phyloP scores from a whole-genome alignment of 1,140 invertebrate species.

The Antheraea pernyi region DNA sequence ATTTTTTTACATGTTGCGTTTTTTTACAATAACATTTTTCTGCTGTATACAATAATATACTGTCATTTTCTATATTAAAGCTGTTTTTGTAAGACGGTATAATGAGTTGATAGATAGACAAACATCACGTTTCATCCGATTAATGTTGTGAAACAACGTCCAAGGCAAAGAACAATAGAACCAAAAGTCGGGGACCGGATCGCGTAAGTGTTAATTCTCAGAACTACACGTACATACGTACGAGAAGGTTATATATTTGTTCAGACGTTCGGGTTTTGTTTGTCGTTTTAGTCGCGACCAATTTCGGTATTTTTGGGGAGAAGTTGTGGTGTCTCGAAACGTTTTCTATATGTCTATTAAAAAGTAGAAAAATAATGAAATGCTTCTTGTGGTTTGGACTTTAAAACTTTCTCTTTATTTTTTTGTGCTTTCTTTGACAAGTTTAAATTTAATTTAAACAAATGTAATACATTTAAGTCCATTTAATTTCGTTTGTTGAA shows the following conservation, averaged over 20 bases:
- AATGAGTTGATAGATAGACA: not conserved
- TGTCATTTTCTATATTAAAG: too few relatives aligned
- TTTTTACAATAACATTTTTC: too few relatives aligned
- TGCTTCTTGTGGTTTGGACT: too few relatives aligned
- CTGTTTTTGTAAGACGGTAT: not conserved
- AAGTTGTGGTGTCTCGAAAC: not conserved
- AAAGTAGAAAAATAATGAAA: too few relatives aligned
- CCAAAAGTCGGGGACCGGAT: conserved; percentile 1
- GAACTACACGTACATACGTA: conserved; percentile 5
- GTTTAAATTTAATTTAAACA: too few relatives aligned
- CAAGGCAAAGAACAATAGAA: not conserved
- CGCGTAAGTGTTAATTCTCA: conserved; percentile 9
- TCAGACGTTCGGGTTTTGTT: not conserved
- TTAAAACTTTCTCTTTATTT: too few relatives aligned
- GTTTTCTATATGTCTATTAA: not conserved
- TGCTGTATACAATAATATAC: too few relatives aligned
- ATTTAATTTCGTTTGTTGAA: too few relatives aligned
- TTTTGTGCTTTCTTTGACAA: too few relatives aligned
- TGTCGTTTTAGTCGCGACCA: not conserved
- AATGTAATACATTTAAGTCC: too few relatives aligned
- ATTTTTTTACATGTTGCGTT: too few relatives aligned
- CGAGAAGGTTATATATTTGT: conserved; percentile 2
- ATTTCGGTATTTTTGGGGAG: not conserved
- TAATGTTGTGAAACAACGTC: conserved; percentile 1
- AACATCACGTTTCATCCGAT: not conserved